Evolutionary conservation across 2,888 invertebrate species (phyloP).

Genomic region (Leistus spinibarbis): DNA sequence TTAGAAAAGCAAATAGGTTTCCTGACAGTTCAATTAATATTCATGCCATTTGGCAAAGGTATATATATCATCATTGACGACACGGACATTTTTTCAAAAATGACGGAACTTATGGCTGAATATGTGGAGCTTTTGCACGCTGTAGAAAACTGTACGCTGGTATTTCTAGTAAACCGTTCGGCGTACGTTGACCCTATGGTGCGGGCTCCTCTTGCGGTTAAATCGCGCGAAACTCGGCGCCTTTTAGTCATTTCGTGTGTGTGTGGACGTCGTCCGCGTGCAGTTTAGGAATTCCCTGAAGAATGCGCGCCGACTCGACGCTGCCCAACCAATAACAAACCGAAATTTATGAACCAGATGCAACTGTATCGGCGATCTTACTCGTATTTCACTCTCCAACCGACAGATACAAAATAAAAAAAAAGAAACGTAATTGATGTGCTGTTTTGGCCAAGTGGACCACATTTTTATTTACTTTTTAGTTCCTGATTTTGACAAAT

Average conservation of each 20-base stretch:
- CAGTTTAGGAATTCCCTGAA: slow-evolving; percentile 25
- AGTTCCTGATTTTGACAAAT: background rate
- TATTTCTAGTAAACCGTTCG: background rate
- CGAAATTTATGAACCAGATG: slow-evolving; percentile 21
- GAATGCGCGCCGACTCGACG: slow-evolving; percentile 27
- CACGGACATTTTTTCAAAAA: background rate
- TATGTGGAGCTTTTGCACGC: background rate
- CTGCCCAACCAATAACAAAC: slow-evolving; percentile 8
- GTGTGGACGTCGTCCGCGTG: background rate
- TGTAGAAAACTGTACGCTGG: background rate
- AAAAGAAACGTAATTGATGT: background rate
- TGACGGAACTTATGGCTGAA: background rate
- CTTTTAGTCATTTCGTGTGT: too few species aligned
- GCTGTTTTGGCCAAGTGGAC: background rate
- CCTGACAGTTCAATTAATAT: background rate
- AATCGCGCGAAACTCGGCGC: background rate
- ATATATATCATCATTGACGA: background rate
- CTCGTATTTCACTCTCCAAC: background rate
- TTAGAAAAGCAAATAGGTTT: background rate
- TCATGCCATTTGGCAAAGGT: background rate
- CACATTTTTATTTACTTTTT: background rate
- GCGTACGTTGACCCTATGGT: background rate
- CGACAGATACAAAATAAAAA: background rate
- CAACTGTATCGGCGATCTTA: background rate
- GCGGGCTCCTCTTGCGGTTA: background rate